Conservation (phyloP, 2,888 invertebrate species). For the Drepanosiphum platanoidis region DNA sequence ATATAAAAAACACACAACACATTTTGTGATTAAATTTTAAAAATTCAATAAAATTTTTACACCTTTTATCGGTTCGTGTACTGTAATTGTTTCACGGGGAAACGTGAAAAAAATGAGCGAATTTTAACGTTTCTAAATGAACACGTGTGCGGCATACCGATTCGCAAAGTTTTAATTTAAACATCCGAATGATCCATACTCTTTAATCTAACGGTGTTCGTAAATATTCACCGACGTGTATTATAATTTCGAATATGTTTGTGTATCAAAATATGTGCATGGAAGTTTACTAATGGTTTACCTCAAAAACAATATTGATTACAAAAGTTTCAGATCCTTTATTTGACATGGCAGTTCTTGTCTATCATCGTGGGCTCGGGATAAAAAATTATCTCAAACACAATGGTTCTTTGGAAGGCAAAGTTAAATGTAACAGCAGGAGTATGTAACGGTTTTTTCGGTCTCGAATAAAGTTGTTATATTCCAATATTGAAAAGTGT, state of each 20-base stretch:
- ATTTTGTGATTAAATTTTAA: too few species aligned
- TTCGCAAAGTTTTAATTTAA: too few species aligned
- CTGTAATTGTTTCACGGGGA: too few species aligned
- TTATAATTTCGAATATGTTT: background rate
- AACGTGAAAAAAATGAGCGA: too few species aligned
- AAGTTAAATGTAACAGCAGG: background rate
- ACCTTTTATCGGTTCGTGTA: too few species aligned
- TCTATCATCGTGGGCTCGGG: background rate
- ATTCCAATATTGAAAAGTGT: background rate
- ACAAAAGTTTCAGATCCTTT: constrained; percentile 7
- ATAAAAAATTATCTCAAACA: background rate
- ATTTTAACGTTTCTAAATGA: too few species aligned
- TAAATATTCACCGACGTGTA: background rate
- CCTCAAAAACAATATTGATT: constrained; percentile 18
- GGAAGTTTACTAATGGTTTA: background rate
- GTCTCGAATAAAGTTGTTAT: background rate
- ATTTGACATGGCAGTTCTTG: constrained; percentile 5
- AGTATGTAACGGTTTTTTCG: background rate
- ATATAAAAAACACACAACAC: too few species aligned
- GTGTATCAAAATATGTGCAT: background rate
- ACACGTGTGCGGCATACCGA: too few species aligned
- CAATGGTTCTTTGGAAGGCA: background rate
- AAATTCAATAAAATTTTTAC: too few species aligned
- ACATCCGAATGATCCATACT: background rate
- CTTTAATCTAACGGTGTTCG: background rate